Percentiles rank a stretch among this genome's conserved stretches.
Conservation (phyloP, 2,888 invertebrate species). For the Apodemia mormo region DNA sequence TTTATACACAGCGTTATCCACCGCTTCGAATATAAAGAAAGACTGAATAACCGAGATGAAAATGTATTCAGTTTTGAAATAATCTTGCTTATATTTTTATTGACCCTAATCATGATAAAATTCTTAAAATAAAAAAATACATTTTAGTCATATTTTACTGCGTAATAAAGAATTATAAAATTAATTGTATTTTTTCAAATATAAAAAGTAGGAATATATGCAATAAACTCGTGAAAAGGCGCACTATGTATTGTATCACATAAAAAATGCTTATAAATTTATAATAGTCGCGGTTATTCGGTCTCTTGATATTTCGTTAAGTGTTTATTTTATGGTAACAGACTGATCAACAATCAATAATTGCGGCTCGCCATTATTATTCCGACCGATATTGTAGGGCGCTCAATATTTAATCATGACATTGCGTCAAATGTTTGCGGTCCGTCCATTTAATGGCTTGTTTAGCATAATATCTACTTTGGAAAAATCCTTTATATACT, state of each 20-base stretch:
- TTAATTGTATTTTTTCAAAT: no score
- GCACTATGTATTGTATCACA: no score
- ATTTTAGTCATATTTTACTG: no score
- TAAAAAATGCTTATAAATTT: no score
- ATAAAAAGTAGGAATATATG: no score
- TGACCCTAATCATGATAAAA: not conserved
- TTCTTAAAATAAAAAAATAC: not conserved
- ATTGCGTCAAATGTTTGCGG: slow-evolving; percentile 24
- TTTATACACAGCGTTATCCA: slow-evolving; percentile 32
- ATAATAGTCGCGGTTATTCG: no score
- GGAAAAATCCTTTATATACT: slow-evolving; percentile 32
- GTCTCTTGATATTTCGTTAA: not conserved
- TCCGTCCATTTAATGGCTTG: slow-evolving; percentile 27
- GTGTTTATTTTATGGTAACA: slow-evolving; percentile 5
- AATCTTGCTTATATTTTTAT: not conserved
- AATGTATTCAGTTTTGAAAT: slow-evolving; percentile 17
- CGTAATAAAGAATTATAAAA: no score
- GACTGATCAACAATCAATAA: slow-evolving; percentile 3
- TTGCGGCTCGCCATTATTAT: not conserved
- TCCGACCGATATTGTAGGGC: not conserved
- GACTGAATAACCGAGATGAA: slow-evolving; percentile 12
- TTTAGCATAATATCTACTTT: slow-evolving; percentile 38
- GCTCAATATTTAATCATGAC: not conserved
- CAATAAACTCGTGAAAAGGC: no score
- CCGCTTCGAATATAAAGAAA: not conserved